Conservation (phyloP, 2,113 vertebrate genomes). For the Asarcornis scutulata region DNA sequence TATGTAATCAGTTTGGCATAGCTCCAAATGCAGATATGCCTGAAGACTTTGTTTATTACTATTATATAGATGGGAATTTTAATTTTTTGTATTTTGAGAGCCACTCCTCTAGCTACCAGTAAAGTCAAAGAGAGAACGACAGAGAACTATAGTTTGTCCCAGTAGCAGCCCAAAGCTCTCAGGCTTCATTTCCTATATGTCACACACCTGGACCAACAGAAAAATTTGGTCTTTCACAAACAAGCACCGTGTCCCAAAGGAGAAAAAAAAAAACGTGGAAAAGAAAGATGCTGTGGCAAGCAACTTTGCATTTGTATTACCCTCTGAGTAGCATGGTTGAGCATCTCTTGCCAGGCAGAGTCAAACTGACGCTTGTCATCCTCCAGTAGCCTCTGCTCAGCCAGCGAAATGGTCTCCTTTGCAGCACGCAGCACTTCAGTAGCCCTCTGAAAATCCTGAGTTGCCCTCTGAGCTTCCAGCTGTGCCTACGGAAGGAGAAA, state of each 20-base stretch:
- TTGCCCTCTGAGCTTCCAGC: slow-evolving; percentile 92
- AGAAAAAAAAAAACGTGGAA: background rate
- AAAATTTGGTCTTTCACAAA: background rate
- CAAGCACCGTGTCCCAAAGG: background rate
- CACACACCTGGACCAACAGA: fast-evolving
- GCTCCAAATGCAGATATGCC: background rate
- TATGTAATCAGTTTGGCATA: background rate
- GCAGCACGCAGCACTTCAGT: slow-evolving; percentile 93
- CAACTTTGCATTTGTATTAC: slow-evolving; percentile 60
- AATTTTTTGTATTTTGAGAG: background rate
- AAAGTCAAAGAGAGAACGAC: background rate
- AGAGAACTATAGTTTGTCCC: background rate
- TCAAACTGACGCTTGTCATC: slow-evolving; percentile 96
- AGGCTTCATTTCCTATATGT: background rate
- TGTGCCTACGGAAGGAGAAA: slow-evolving; percentile 80
- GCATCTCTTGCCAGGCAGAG: slow-evolving; percentile 98
- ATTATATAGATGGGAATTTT: background rate
- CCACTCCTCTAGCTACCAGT: background rate
- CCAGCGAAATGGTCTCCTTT: slow-evolving; percentile 95
- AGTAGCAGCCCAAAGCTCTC: background rate
- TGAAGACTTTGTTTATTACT: background rate
- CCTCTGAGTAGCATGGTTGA: slow-evolving; percentile 95
- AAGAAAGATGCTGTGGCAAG: background rate
- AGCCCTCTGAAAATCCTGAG: slow-evolving; percentile 96
- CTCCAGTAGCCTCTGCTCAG: slow-evolving; percentile 92